phyloP scores from a whole-genome alignment of 2,797 vertebrate species.

The Catharus ustulatus region DNA sequence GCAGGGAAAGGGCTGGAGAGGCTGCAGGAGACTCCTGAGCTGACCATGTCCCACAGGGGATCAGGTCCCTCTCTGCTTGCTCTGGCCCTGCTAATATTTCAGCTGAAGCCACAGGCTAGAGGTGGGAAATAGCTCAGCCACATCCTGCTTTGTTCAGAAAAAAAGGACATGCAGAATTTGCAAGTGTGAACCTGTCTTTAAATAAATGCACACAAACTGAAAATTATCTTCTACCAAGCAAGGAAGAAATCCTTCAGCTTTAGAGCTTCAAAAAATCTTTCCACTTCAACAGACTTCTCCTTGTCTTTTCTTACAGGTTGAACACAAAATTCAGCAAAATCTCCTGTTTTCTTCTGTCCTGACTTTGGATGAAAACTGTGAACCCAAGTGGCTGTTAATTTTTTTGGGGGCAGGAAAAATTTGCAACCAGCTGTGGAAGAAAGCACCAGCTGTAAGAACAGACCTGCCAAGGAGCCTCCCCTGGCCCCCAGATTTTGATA shows the following conservation, averaged over 20 bases:
- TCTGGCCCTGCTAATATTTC: background rate
- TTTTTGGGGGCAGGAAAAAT: rapidly evolving
- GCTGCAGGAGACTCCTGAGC: background rate
- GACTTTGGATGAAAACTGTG: background rate
- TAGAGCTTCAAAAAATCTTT: background rate
- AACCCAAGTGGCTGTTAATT: background rate
- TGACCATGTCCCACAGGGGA: rapidly evolving
- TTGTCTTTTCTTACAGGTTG: background rate
- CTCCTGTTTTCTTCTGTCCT: background rate
- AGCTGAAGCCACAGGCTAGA: background rate
- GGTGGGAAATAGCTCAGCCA: background rate
- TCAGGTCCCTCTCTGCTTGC: background rate
- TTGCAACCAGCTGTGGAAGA: rapidly evolving
- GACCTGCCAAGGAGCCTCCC: background rate
- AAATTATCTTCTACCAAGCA: background rate
- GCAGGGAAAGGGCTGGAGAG: background rate
- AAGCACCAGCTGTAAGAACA: background rate
- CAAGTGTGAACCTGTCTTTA: background rate
- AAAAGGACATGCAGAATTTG: background rate
- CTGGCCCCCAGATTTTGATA: background rate
- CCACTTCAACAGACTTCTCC: background rate
- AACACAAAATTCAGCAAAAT: background rate
- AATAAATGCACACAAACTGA: background rate
- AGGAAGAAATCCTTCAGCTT: background rate
- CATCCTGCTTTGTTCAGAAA: background rate